phyloP scores from a whole-genome alignment of 2,797 vertebrate species.

The Catamblyrhynchus diadema region DNA sequence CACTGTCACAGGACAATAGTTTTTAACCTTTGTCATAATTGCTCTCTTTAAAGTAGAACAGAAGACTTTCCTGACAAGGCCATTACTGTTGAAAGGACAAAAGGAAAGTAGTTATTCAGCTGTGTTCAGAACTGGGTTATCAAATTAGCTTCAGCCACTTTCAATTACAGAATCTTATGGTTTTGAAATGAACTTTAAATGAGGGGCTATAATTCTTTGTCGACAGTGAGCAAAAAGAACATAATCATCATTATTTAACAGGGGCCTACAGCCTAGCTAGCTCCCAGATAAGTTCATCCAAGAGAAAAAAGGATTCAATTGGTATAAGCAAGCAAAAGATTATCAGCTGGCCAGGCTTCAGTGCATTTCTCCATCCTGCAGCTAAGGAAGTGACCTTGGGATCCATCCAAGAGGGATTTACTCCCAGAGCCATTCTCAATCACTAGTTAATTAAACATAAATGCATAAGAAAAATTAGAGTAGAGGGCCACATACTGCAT shows the following conservation, averaged over 20 bases:
- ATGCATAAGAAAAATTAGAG: neutral
- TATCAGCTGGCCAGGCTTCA: constrained; percentile 19
- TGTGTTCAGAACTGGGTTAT: constrained; percentile 65
- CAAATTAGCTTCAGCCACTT: constrained; percentile 70
- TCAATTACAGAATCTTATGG: constrained; percentile 70
- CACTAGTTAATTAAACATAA: constrained; percentile 33
- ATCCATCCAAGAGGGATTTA: constrained; percentile 8
- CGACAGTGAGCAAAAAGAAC: constrained; percentile 60
- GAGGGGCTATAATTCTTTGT: constrained; percentile 65
- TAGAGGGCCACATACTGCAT: fast-evolving
- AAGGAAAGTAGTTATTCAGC: constrained; percentile 47
- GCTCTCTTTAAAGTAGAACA: constrained; percentile 45
- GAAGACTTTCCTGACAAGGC: constrained; percentile 59
- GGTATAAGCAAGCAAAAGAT: constrained; percentile 20
- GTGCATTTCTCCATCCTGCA: neutral
- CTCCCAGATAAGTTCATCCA: constrained; percentile 19
- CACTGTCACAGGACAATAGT: constrained; percentile 20
- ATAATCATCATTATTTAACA: constrained; percentile 66
- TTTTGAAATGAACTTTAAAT: constrained; percentile 68
- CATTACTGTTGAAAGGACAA: constrained; percentile 65
- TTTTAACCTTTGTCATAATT: constrained; percentile 41
- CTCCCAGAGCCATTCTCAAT: neutral
- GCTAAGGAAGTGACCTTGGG: constrained; percentile 40
- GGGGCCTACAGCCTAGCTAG: constrained; percentile 31
- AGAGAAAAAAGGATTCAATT: constrained; percentile 31